Conservation (phyloP, 1,140 invertebrate genomes). For the Drosophila insularis region DNA sequence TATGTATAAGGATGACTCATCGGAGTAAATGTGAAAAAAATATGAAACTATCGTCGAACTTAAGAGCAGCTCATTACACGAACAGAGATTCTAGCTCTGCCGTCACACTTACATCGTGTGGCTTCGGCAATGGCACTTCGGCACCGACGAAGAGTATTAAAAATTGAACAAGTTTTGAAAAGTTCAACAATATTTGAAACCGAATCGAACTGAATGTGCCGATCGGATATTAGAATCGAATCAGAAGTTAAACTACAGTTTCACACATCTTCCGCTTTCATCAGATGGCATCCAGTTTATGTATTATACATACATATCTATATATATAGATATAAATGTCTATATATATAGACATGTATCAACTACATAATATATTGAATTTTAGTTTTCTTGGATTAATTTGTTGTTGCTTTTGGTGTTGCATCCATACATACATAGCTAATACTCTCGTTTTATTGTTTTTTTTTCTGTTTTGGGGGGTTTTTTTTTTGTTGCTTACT, state of each 20-base stretch:
- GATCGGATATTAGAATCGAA: neutral
- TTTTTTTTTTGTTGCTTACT: conserved; percentile 14
- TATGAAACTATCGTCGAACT: no score
- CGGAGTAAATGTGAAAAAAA: no score
- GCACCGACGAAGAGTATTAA: no score
- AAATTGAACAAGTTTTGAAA: no score
- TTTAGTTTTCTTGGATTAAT: conserved; percentile 23
- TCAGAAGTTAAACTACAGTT: neutral
- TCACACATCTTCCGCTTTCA: neutral
- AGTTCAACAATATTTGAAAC: no score
- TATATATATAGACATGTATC: neutral
- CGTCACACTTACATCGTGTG: no score
- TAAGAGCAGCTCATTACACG: no score
- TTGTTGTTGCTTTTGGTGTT: conserved; percentile 34
- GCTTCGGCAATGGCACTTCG: no score
- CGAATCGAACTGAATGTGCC: no score
- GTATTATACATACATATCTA: neutral
- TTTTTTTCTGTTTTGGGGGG: conserved; percentile 11
- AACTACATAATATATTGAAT: conserved; percentile 29
- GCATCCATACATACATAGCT: conserved; percentile 51
- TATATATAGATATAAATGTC: neutral
- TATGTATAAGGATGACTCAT: neutral
- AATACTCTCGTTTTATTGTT: conserved; percentile 54
- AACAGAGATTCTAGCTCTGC: no score
- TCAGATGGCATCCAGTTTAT: neutral